Base-by-base conservation (phyloP, 2,888 invertebrate species). In the Yponomeuta malinellus region DNA sequence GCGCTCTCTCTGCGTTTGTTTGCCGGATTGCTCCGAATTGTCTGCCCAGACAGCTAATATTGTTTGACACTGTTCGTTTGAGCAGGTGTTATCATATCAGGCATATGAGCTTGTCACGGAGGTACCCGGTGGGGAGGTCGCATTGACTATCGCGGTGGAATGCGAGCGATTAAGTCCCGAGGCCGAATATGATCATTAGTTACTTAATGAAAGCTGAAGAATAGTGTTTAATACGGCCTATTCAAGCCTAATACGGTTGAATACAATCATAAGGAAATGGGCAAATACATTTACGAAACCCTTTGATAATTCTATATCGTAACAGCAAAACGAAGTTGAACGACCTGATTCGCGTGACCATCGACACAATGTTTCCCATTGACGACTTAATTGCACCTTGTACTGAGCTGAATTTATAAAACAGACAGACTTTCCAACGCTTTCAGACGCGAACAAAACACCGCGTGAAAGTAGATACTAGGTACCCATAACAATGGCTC, bases 341-440 rank as follows among this genome's bases (percentile, higher is more conserved):
- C 37, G 68, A 43, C 48, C 68, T 68, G 37, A 23, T 37, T 68
- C 31, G 68, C 68, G 48, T 68, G 68, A 10, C 65, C 65, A 65
- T 12, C 33, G 68, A 71, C 63, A 73, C 71, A 70, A 71, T 72
- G 69, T 68, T 31, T 72, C 72, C 74, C 76, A 77, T 77, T 74
- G 79, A 73, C 78, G 74, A 77, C 74, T 76, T 82, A 85, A 85
- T 83, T 83, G 77, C 79, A 77, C 76, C 75, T 77, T 75, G 73
- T 76, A 76, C 77, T 75, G 75, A 74, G 76, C 78, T 80, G 81
- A 81, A 79, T 83, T 87, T 86, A 86, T 86, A 79, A 83, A 83
- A 78, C 84, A 79, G 37, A 59, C 15, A n/a, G 37, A 64, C 87
- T 89, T 90, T 89, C 88, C 83, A 87, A 81, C 83, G 84, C 88